Evolutionary conservation across 2,797 vertebrate genomes (phyloP).

Genomic region (Gymnoscopelus braueri): DNA sequence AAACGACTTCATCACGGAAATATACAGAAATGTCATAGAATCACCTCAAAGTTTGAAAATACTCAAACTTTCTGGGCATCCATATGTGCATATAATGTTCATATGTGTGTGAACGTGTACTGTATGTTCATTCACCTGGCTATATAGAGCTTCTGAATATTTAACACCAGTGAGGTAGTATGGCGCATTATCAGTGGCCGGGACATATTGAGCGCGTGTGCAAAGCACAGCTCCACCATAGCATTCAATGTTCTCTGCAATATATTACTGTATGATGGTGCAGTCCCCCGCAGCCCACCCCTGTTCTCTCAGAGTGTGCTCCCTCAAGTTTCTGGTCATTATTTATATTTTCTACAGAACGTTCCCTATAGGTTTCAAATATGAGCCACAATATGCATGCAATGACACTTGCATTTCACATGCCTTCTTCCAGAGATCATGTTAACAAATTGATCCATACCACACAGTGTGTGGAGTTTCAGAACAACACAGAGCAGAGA

Average conservation of each 20-base stretch:
- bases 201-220: constrained; percentile 65
- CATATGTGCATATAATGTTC: constrained; percentile 20
- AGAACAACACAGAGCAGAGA: constrained; percentile 2
- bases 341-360: constrained; percentile 33
- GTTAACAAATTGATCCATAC: constrained; percentile 32
- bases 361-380: constrained; percentile 23
- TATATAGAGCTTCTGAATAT: constrained; percentile 70
- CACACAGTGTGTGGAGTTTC: constrained; percentile 7
- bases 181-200: constrained; percentile 67
- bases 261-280: constrained; percentile 36
- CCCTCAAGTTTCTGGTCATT: constrained; percentile 30
- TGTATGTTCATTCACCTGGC: constrained; percentile 68
- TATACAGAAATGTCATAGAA: constrained; percentile 1
- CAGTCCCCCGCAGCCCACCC: constrained; percentile 9
- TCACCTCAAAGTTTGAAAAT: neutral
- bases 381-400: constrained; percentile 2
- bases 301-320: constrained; percentile 12
- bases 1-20: constrained; percentile 1
- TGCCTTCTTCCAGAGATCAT: constrained; percentile 32
- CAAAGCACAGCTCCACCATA: constrained; percentile 67
- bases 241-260: constrained; percentile 54
- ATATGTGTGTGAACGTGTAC: constrained; percentile 18
- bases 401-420: constrained; percentile 44
- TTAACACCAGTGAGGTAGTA: constrained; percentile 75
- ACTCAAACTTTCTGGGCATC: neutral